Base-by-base conservation (phyloP, 2,797 vertebrate species). In the Alectoris magna region DNA sequence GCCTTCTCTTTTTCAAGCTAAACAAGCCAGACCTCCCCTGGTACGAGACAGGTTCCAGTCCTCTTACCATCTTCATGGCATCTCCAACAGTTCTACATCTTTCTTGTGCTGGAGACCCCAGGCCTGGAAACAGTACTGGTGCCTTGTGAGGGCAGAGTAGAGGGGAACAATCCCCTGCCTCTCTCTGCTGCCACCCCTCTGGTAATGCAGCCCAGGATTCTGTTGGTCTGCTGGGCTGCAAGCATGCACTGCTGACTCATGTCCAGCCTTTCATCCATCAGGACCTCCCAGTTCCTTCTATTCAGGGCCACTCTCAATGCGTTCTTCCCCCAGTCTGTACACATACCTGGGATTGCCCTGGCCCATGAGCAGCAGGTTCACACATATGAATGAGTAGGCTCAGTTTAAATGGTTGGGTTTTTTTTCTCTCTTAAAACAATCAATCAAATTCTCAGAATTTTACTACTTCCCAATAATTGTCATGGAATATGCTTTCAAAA, bases 371-470 rank as follows among this genome's bases (percentile, higher is more conserved):
- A 56, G 31, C 21, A 51, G 48, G 55, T 62, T 73, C 34, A 59
- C 39, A 34, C 0, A 0, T 19, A 63, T n/a, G 24, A 67, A 46
- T 78, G 14, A n/a, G 36, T 11, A 58, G 8, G 19, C 55, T 58
- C 31, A n/a, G 31, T 22, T 58, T 58, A 58, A 56, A 11, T 56
- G 26, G 12, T 60, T 17, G 34, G 34, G 26, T 38, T 38, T 16
- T 44, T 36, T 43, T 36, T 88, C 43, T 17, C 73, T 74, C 16
- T 31, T 62, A 48, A 92, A 81, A 26, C 11, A 13, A 0, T 51
- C 80, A 31, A 77, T 83, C 10, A 80, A 71, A 63, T n/a, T 68
- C 21, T 75, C n/a, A 36, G 1, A 7, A 43, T 72, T 87, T 11
- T 39, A 76, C 43, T 19, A 29, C 29, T 59, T 85, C 6, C 3